phyloP scores from a whole-genome alignment of 2,113 vertebrate genomes.

The Acrocephalus kingi region DNA sequence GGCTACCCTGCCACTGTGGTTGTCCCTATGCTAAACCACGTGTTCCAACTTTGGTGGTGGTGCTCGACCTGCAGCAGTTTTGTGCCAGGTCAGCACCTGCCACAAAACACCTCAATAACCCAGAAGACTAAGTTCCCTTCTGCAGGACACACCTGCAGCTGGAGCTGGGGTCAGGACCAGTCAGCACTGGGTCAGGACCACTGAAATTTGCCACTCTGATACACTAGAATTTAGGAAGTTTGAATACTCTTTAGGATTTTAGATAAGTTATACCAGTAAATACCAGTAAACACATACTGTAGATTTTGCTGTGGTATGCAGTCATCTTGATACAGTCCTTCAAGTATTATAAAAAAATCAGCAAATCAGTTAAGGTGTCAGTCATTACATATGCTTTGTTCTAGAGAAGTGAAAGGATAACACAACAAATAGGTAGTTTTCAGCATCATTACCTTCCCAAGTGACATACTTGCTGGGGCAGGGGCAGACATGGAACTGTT shows the following conservation, averaged over 20 bases:
- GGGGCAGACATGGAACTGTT: neutral
- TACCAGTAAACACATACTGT: neutral
- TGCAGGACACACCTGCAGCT: neutral
- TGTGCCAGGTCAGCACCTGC: neutral
- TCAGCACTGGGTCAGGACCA: neutral
- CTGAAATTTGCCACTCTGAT: neutral
- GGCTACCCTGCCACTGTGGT: neutral
- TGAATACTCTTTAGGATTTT: neutral
- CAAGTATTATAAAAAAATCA: neutral
- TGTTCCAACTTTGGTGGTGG: neutral
- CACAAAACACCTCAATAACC: neutral
- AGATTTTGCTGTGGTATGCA: neutral
- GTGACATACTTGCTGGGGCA: neutral
- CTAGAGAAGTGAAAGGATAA: neutral
- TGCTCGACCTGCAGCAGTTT: neutral
- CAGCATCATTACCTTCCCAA: neutral
- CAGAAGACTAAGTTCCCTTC: neutral
- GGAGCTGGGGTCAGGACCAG: neutral
- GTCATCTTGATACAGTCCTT: neutral
- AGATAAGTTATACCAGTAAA: neutral
- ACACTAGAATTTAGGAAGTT: neutral
- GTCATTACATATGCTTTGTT: neutral
- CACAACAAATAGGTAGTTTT: neutral
- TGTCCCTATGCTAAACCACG: rapidly evolving
- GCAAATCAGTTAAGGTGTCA: neutral